phyloP scores from a whole-genome alignment of 92 coral and sea anemone species.

The Actinernus sp. region DNA sequence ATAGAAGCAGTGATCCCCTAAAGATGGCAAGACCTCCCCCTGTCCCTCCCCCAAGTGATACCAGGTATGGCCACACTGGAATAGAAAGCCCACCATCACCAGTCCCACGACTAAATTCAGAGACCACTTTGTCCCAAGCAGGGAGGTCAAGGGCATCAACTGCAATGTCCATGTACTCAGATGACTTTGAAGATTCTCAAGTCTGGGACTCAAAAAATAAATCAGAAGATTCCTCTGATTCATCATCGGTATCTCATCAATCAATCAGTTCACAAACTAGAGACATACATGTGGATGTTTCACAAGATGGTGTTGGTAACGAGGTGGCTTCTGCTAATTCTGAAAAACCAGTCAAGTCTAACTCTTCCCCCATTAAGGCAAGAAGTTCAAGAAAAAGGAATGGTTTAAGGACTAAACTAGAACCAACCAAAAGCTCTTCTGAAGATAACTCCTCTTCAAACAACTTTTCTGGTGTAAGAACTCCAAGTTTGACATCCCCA shows the following conservation, averaged over 20 bases:
- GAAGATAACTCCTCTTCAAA: too few relatives aligned
- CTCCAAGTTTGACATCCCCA: too few relatives aligned
- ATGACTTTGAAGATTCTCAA: conserved; percentile 63
- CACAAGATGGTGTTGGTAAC: too few relatives aligned
- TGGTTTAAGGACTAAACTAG: too few relatives aligned
- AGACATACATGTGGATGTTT: too few relatives aligned
- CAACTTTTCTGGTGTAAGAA: too few relatives aligned
- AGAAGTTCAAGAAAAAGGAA: too few relatives aligned
- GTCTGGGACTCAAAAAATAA: conserved; percentile 10
- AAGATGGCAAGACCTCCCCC: neutral
- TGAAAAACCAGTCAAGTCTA: too few relatives aligned
- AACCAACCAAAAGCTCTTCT: too few relatives aligned
- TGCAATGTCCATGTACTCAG: conserved; percentile 64
- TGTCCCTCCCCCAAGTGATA: conserved; percentile 1
- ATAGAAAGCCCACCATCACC: conserved; percentile 31
- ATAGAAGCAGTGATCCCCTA: neutral
- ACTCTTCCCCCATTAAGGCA: too few relatives aligned
- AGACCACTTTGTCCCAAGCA: conserved; percentile 4
- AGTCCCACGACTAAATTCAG: neutral
- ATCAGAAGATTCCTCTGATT: conserved; percentile 5
- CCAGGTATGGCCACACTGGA: conserved; percentile 60
- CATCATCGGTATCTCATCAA: conserved; percentile 7
- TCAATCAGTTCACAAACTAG: conserved; percentile 12
- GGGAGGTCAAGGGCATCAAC: conserved; percentile 39
- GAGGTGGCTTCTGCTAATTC: too few relatives aligned